These are phyloP conservation scores for Rhyzopertha dominica DNA, from an alignment of 1,140 invertebrate species.

Conservation along the genomic window DNA sequence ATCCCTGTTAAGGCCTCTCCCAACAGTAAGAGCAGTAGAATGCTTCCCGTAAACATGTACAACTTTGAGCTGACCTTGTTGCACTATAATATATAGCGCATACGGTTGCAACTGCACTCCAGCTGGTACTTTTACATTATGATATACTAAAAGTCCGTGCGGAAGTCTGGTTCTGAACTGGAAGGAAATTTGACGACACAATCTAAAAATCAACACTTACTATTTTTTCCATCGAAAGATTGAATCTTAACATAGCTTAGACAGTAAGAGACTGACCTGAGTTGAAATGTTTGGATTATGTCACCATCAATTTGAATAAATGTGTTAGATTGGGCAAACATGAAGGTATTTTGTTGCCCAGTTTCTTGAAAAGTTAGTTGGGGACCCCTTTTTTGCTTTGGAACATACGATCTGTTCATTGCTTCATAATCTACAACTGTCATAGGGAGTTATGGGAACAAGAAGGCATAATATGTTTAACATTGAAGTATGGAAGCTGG, in stretches of 20 bases:
- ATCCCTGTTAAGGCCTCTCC: constrained; percentile 80
- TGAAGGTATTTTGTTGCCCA: constrained; percentile 70
- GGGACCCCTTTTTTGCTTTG: constrained; percentile 64
- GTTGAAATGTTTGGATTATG: constrained; percentile 78
- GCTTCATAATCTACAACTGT: no score
- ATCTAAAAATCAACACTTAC: constrained; percentile 51
- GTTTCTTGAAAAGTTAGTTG: constrained; percentile 77
- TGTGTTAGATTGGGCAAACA: constrained; percentile 81
- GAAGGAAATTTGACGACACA: constrained; percentile 81
- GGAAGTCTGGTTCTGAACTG: constrained; percentile 80
- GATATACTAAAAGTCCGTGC: constrained; percentile 80
- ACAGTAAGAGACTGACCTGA: constrained; percentile 54
- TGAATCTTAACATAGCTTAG: constrained; percentile 1
- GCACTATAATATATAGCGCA: constrained; percentile 82
- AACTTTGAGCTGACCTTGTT: constrained; percentile 82
- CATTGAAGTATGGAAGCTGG: no score
- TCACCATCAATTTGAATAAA: constrained; percentile 82
- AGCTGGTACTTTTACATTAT: constrained; percentile 80
- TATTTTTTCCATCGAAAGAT: background rate
- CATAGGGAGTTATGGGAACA: no score
- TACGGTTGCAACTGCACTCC: constrained; percentile 68
- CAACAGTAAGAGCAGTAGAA: constrained; percentile 78
- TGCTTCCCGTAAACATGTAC: constrained; percentile 86
- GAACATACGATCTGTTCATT: no score
- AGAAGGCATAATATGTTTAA: no score